Base-by-base conservation (phyloP, 2,888 invertebrate genomes). In the Thymelicus sylvestris region DNA sequence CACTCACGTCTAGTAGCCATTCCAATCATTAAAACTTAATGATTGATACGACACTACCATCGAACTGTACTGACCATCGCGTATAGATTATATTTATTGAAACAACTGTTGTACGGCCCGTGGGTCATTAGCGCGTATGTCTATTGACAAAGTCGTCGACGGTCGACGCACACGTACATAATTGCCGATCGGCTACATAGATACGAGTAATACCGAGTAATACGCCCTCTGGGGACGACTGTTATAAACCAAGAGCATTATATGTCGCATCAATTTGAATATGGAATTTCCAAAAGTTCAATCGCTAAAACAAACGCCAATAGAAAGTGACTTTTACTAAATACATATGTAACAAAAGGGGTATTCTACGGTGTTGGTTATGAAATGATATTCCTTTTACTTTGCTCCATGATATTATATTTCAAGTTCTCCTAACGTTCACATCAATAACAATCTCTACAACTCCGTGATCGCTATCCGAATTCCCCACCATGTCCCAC, bases 171-270 rank as follows among this genome's bases (percentile, higher is more conserved):
- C 55, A 55, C 55, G 24, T 19, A 55, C 55, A 24, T 55, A 55
- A 55, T 55, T 55, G 55, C 55, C 55, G 55, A 55, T 55, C 55
- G 55, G 55, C 24, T 19, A 24, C 55, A 55, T 24, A 55, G 55
- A 55, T 55, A 55, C 55, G 19, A 55, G 24, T 55, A 55, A 55
- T 24, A 24, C 24, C 55, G 19, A 55, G 24, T 55, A 55, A 55
- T 24, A 24, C 24, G 12, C 55, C 55, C 55, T 55, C 55, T 55
- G 24, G 55, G 55, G 55, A 24, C 50, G 50, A 52, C 19, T 19
- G 15, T 52, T 8, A 8, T 52, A 8, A 52, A 15, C 50, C 50
- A 19, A 52, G 6, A 8, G 15, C 50, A 52, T 52, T 52, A 52
- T 12, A 8, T 7, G 7, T 52, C 50, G 50, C 15, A 3, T n/a